These are phyloP conservation scores for Perccottus glenii DNA, from an alignment of 2,113 vertebrate genomes.

Conservation along the genomic window DNA sequence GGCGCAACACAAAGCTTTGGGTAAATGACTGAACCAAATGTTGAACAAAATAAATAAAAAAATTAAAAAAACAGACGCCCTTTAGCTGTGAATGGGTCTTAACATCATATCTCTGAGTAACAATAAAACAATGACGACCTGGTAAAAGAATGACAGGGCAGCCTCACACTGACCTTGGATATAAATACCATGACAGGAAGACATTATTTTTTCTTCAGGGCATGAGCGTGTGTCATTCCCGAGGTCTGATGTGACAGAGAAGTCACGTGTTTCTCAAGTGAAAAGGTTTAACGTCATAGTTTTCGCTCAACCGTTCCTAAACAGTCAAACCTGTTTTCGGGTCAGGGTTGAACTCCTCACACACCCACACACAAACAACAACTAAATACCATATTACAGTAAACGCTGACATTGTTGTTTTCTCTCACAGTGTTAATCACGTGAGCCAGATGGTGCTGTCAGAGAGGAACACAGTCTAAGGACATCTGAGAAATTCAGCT, in stretches of 20 bases:
- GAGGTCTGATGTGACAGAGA: slow-evolving; percentile 3
- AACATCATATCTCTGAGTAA: not conserved
- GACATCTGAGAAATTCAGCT: slow-evolving; percentile 48
- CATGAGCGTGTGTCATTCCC: not conserved
- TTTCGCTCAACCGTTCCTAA: slow-evolving; percentile 21
- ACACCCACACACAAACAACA: not conserved
- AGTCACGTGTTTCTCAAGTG: slow-evolving; percentile 13
- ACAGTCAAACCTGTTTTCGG: slow-evolving; percentile 38
- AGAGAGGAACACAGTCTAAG: slow-evolving; percentile 37
- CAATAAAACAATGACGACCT: not conserved
- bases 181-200: not conserved
- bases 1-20: slow-evolving; percentile 30
- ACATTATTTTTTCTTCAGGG: not conserved
- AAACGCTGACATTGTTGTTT: slow-evolving; percentile 13
- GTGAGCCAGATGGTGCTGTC: slow-evolving; percentile 45
- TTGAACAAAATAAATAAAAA: slow-evolving; percentile 18
- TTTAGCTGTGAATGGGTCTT: no score
- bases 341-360: not conserved
- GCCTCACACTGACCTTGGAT: not conserved
- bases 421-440: slow-evolving; percentile 22
- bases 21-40: slow-evolving; percentile 28
- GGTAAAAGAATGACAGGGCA: not conserved
- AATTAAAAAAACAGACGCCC: not conserved
- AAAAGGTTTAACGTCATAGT: slow-evolving; percentile 5
- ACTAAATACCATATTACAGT: not conserved